Conservation (phyloP, 2,888 invertebrate genomes). For the Nomada ferruginata region DNA sequence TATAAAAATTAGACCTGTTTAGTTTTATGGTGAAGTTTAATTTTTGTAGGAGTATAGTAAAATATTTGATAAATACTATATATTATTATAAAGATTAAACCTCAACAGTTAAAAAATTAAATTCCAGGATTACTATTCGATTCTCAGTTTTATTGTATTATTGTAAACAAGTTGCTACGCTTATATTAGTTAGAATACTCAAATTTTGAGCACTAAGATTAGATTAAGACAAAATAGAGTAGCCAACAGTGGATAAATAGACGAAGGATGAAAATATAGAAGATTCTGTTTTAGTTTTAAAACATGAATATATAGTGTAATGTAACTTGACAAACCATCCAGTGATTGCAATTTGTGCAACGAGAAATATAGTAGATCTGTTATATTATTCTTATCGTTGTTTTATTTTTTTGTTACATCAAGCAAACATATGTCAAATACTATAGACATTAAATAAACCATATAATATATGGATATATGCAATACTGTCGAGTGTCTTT, state of each 20-base stretch:
- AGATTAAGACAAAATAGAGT: slow-evolving; percentile 23
- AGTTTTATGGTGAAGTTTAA: background rate
- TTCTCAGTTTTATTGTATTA: slow-evolving; percentile 35
- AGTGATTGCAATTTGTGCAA: slow-evolving; percentile 28
- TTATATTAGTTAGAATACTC: slow-evolving; percentile 44
- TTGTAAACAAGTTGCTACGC: slow-evolving; percentile 28
- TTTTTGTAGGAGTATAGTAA: background rate
- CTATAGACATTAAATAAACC: too few species aligned
- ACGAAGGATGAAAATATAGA: slow-evolving; percentile 20
- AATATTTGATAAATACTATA: background rate
- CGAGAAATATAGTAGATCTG: slow-evolving; percentile 17
- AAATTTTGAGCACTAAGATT: slow-evolving; percentile 40
- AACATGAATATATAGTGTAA: slow-evolving; percentile 8
- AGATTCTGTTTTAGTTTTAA: slow-evolving; percentile 17
- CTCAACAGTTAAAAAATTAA: background rate
- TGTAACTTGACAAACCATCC: slow-evolving; percentile 9
- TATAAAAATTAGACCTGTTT: background rate
- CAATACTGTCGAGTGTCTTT: too few species aligned
- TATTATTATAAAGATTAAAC: background rate
- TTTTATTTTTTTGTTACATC: too few species aligned
- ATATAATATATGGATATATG: too few species aligned
- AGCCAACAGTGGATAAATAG: slow-evolving; percentile 21
- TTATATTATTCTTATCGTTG: slow-evolving; percentile 10
- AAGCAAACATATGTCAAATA: too few species aligned
- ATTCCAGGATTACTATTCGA: background rate